A percentile compares a stretch with the other conserved stretches of the same genome.
Conservation (phyloP, 2,797 vertebrate genomes). For the Tadarida brasiliensis region DNA sequence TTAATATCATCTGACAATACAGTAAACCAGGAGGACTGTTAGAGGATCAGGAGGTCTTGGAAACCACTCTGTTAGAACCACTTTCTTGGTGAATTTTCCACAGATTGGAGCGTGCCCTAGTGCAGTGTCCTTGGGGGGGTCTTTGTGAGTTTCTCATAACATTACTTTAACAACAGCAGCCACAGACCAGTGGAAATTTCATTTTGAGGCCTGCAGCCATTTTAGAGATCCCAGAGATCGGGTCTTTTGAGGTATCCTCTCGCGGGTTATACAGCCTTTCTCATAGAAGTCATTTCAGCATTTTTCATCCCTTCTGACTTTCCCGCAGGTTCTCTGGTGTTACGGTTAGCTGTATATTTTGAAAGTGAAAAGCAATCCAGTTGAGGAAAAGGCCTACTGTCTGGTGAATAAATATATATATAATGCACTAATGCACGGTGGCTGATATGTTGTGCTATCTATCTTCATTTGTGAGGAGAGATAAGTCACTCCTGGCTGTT, state of each 20-base stretch:
- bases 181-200: neutral
- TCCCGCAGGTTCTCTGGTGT: neutral
- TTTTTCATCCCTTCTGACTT: conserved; percentile 49
- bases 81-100: neutral
- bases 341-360: conserved; percentile 52
- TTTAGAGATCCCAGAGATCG: neutral
- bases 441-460: conserved; percentile 56
- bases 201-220: neutral
- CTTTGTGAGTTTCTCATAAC: conserved; percentile 31
- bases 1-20: neutral
- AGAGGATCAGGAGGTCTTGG: neutral
- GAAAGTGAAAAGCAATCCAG: conserved; percentile 51
- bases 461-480: conserved; percentile 70
- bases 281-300: neutral
- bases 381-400: neutral
- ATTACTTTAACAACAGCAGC: conserved; percentile 15
- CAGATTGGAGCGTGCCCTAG: neutral
- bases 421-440: neutral
- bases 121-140: neutral
- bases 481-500: conserved; percentile 52
- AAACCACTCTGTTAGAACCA: neutral
- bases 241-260: neutral
- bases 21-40: neutral
- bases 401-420: conserved; percentile 32
- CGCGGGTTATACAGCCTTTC: neutral